phyloP scores from a whole-genome alignment of 2,113 vertebrate genomes.

The Oostethus manadensis region DNA sequence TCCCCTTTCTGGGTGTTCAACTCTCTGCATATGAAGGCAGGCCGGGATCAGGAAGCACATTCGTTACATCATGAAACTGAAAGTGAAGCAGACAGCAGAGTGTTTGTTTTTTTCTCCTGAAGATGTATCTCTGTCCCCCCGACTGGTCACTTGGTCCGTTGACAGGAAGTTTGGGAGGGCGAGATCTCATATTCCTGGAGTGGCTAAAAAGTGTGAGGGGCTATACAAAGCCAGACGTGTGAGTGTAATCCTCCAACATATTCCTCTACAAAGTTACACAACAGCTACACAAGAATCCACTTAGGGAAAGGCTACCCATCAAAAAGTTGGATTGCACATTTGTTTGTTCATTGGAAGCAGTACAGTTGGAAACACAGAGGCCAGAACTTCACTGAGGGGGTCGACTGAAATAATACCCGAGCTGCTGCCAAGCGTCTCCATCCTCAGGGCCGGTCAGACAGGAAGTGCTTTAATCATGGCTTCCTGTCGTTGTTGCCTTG shows the following conservation, averaged over 20 bases:
- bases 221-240: slow-evolving; percentile 17
- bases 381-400: slow-evolving; percentile 13
- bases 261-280: slow-evolving; percentile 18
- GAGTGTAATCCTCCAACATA: background rate
- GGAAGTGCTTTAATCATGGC: slow-evolving; percentile 70
- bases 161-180: background rate
- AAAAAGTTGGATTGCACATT: background rate
- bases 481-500: slow-evolving; percentile 49
- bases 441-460: slow-evolving; percentile 51
- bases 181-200: background rate
- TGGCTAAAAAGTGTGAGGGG: slow-evolving; percentile 17
- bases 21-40: background rate
- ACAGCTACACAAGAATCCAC: slow-evolving; percentile 25
- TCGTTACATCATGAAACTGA: slow-evolving; percentile 19
- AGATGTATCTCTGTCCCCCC: no score
- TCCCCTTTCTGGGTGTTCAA: background rate
- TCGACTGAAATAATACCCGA: slow-evolving; percentile 31
- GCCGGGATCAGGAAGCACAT: background rate
- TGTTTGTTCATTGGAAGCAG: background rate
- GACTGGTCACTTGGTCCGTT: no score
- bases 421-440: slow-evolving; percentile 27
- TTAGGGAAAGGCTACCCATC: background rate
- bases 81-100: slow-evolving; percentile 8
- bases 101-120: no score
- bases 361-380: background rate